Percentiles rank a stretch among this genome's conserved stretches.
These are phyloP conservation scores for Ichneumoninae sp. DNA, from an alignment of 2,888 invertebrate genomes.

Conservation along the genomic window DNA sequence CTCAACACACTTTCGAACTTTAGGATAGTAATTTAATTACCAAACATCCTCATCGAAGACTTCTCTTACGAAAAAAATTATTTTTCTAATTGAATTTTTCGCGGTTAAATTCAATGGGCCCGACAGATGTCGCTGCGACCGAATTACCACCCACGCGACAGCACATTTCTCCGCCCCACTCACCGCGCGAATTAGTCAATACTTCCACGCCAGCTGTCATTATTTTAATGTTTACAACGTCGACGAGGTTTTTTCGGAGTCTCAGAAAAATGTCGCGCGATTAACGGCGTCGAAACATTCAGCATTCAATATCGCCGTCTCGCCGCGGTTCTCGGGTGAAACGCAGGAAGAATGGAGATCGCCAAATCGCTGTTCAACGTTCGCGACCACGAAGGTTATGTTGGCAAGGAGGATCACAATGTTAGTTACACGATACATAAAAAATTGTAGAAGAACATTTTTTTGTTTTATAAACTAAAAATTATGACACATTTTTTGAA, in stretches of 20 bases:
- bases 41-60: background rate
- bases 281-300: slow-evolving; percentile 3
- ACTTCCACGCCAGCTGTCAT: slow-evolving; percentile 64
- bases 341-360: slow-evolving; percentile 90
- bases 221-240: slow-evolving; percentile 59
- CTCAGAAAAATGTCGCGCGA: slow-evolving; percentile 35
- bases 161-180: slow-evolving; percentile 16
- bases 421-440: slow-evolving; percentile 84
- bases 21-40: background rate
- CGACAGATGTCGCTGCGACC: slow-evolving; percentile 1
- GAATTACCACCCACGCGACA: background rate
- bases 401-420: slow-evolving; percentile 93
- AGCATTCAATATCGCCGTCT: background rate
- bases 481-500: background rate
- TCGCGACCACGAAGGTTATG: slow-evolving; percentile 95
- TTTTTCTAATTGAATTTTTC: background rate
- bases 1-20: too few relatives aligned
- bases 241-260: slow-evolving; percentile 7
- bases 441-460: slow-evolving; percentile 15
- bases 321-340: background rate
- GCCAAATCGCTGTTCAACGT: slow-evolving; percentile 95
- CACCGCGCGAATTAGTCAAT: slow-evolving; percentile 45
- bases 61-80: too few relatives aligned
- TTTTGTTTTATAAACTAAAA: background rate
- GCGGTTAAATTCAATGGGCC: background rate